Evolutionary conservation across 2,797 vertebrate species (phyloP), one percentile per base, ranked within the genome.

Genomic region (Rhabdomys pumilio): DNA sequence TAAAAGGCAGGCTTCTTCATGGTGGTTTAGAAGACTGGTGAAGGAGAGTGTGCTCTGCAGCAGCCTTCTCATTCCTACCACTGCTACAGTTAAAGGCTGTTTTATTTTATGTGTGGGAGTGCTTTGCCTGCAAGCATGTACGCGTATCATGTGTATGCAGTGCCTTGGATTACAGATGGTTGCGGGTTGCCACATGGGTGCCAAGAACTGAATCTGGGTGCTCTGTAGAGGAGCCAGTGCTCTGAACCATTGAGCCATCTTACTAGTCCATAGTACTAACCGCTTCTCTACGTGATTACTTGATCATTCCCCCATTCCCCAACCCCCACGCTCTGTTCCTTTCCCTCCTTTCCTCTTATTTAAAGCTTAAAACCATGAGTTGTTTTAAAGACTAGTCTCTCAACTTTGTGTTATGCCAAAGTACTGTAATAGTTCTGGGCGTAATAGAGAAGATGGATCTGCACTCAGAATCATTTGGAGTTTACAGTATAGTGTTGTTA

Each of bases 381-480:
- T 69, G 53, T 59, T 94, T 96, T 90, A 12, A 80, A 81, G 88
- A 79, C 85, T 92, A 88, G 83, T 41, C 80, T 96, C 10, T 88
- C 47, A n/a, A 50, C 38, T 96, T 53, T 91, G 29, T 96, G 57
- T 50, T 53, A 90, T 92, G 73, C 38, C 34, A 38, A 55, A 89
- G n/a, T 89, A 55, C 31, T 91, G 55, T 55, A 55, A 55, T 55
- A 55, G 55, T 55, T 55, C 55, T 55, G 55, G 55, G 55, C 55
- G 17, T 17, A 55, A 55, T 55, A 55, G 55, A 17, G 55, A 55
- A 55, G 55, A 55, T 55, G 55, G 55, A 55, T 55, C 15, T 15
- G 2, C 84, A 84, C 31, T 72, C n/a, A 76, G 59, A 50, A 91
- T 53, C 88, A 72, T 38, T 88, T 92, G 61, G 24, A 84, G 83